These are phyloP conservation scores for Melipona beecheii DNA, from an alignment of 2,888 invertebrate genomes.

Conservation along the genomic window DNA sequence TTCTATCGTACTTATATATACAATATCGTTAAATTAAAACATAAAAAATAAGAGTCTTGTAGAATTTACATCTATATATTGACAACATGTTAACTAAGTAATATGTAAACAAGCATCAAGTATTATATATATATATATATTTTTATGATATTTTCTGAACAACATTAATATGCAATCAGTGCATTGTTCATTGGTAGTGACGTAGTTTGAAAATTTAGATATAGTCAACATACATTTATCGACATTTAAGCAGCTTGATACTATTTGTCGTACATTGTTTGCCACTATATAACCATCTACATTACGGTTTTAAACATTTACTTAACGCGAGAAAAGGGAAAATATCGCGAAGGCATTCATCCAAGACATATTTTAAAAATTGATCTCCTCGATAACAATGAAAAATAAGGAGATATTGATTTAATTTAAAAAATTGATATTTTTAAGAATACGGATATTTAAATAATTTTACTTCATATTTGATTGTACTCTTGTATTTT, in stretches of 20 bases:
- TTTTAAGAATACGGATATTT: background rate
- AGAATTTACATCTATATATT: conserved; percentile 11
- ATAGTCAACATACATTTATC: conserved; percentile 24
- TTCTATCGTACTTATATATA: conserved; percentile 41
- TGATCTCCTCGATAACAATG: background rate
- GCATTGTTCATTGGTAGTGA: conserved; percentile 22
- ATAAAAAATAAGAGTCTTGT: conserved; percentile 43
- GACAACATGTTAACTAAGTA: conserved; percentile 25
- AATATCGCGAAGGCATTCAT: background rate
- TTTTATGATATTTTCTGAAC: conserved; percentile 2
- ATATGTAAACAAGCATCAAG: conserved; percentile 27
- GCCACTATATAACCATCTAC: conserved; percentile 20
- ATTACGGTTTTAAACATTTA: conserved; percentile 30
- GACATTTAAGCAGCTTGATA: conserved; percentile 34
- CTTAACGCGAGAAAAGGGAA: conserved; percentile 8
- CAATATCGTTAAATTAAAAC: conserved; percentile 33
- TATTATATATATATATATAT: conserved; percentile 10
- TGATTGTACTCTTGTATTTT: too few species aligned
- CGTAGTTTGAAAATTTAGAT: conserved; percentile 8
- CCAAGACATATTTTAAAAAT: background rate
- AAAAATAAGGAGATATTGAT: background rate
- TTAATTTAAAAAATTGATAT: background rate
- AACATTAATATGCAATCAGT: conserved; percentile 41
- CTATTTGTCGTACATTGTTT: conserved; percentile 20
- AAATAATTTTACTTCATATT: background rate